A percentile compares a stretch with the other conserved stretches of the same genome.
Conservation (phyloP, 2,888 invertebrate genomes). For the Leptarthrus brevirostris region DNA sequence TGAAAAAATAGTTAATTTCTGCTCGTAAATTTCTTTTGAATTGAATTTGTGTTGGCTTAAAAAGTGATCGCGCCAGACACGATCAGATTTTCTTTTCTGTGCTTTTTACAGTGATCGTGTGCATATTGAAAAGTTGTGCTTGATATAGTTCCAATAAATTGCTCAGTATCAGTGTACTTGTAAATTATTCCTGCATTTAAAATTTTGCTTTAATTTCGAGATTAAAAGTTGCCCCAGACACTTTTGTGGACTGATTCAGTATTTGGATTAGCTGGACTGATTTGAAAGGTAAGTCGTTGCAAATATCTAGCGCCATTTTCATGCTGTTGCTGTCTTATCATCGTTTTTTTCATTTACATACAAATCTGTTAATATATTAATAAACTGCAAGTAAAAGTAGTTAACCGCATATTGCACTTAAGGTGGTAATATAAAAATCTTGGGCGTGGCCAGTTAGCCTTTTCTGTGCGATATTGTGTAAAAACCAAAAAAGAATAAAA, state of each 20-base stretch:
- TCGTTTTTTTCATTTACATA: too few relatives aligned
- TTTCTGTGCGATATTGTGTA: slow-evolving; percentile 7
- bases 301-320: slow-evolving; percentile 17
- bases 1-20: not conserved
- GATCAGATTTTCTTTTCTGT: slow-evolving; percentile 41
- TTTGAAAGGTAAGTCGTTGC: slow-evolving; percentile 29
- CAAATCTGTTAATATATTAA: too few relatives aligned
- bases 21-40: slow-evolving; percentile 3
- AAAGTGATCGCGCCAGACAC: slow-evolving; percentile 34
- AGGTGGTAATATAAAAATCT: not conserved
- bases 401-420: slow-evolving; percentile 18
- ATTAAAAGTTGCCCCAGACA: not conserved
- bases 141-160: slow-evolving; percentile 25
- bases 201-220: not conserved
- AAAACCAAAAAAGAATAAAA: too few relatives aligned
- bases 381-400: slow-evolving; percentile 22
- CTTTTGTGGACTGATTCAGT: not conserved
- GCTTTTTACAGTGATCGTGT: slow-evolving; percentile 22
- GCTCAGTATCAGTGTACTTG: slow-evolving; percentile 5
- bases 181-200: slow-evolving; percentile 5
- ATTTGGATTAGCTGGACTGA: slow-evolving; percentile 18
- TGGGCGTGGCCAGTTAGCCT: slow-evolving; percentile 12
- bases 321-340: not conserved
- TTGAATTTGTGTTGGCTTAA: slow-evolving; percentile 3
- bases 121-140: slow-evolving; percentile 27